Percentiles rank a stretch among this genome's conserved stretches.
Evolutionary conservation across 1,140 invertebrate species (phyloP).

Genomic region (Euura saliciscinereae): DNA sequence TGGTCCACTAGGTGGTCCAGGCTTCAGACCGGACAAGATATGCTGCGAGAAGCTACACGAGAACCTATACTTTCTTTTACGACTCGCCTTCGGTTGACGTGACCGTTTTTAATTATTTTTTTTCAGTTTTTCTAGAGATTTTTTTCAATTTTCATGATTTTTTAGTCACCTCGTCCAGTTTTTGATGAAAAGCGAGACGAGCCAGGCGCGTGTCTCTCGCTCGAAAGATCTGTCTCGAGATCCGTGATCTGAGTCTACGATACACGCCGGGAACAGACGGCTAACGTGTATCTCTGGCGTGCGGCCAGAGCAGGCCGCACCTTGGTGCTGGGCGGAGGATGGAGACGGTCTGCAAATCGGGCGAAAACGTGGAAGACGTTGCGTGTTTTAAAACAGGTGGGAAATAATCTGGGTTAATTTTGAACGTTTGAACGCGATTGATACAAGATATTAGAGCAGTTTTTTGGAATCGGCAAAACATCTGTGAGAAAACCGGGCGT

Average conservation of each 20-base stretch:
- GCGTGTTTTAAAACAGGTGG: no score
- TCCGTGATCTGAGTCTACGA: slow-evolving; percentile 25
- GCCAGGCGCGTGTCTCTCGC: background rate
- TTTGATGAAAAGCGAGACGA: background rate
- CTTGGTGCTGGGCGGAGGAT: no score
- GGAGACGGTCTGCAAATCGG: no score
- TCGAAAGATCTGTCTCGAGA: slow-evolving; percentile 13
- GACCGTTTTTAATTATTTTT: no score
- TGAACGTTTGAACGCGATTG: no score
- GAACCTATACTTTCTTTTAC: background rate
- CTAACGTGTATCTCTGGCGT: slow-evolving; percentile 39
- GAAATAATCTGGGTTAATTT: no score
- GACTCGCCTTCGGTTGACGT: background rate
- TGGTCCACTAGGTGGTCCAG: slow-evolving; percentile 47
- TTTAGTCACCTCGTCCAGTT: no score
- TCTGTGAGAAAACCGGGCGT: slow-evolving; percentile 22
- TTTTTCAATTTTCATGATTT: no score
- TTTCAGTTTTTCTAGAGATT: no score
- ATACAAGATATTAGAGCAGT: no score
- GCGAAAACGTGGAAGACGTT: no score
- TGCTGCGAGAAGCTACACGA: background rate
- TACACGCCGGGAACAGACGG: slow-evolving; percentile 34
- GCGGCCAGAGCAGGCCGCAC: slow-evolving; percentile 30
- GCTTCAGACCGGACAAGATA: background rate
- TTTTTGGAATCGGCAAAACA: no score